Base-by-base conservation (phyloP, 1,140 invertebrate genomes). In the Lucilia cuprina region DNA sequence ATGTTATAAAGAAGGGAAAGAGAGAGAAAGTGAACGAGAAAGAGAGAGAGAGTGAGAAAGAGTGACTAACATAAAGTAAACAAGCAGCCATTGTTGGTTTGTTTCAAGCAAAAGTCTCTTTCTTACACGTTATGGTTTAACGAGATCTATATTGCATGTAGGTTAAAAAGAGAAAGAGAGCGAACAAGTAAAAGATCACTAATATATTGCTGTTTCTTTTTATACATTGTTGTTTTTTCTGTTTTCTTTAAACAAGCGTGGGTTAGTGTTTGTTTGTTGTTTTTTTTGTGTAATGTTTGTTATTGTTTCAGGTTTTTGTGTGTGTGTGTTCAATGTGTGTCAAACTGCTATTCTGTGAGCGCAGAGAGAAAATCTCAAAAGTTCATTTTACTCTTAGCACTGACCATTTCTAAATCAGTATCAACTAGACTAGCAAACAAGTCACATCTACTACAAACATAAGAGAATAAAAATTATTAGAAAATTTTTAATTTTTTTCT, bases 361-460 rank as follows among this genome's bases (percentile, higher is more conserved):
- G 41, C 3, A 49, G 35, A 30, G 35, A 30, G 82, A 82, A 74
- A 83, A 83, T 85, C 82, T 83, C 82, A 83, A 84, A 87, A 89
- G 89, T 86, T 86, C 65, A 89, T 85, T 83, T 86, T 85, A 82
- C 70, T 83, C 65, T 25, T 86, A 77, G 83, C 86, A 86, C 80
- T 89, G 88, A 89, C 89, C 88, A 87, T 89, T 90, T 89, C 89
- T 87, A 90, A 90, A 90, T 90, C 89, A 90, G 89, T 90, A 90
- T 89, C 88, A 86, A 88, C 86, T 88, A 89, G 89, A 88, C 89
- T 88, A 88, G 86, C 89, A 87, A 89, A 86, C 89, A 86, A 89
- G 88, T 87, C 88, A 87, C 88, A 89, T 86, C 87, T 74, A 49
- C 49, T 41, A 41, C 41, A 41, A 41, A 41, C 41, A 41, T 30